These are phyloP conservation scores for Oxycera nigricornis DNA, from an alignment of 2,888 invertebrate species.

Conservation along the genomic window DNA sequence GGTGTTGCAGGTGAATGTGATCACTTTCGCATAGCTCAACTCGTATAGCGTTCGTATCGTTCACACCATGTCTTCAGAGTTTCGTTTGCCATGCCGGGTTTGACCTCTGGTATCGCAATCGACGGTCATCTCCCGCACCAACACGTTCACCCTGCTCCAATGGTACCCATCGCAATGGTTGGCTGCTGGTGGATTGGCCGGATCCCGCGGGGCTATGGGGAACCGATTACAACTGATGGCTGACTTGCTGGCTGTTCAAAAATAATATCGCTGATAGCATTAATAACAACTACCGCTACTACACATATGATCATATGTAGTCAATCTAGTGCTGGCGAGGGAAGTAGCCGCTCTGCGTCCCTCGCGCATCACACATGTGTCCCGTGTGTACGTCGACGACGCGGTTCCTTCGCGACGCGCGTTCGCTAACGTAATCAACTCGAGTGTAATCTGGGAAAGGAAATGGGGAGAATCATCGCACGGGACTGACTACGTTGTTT, in stretches of 20 bases:
- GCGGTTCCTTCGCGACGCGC: background rate
- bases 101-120: background rate
- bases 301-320: background rate
- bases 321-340: slow-evolving; percentile 4
- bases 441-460: slow-evolving; percentile 32
- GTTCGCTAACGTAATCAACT: background rate
- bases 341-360: background rate
- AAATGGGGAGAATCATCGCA: slow-evolving; percentile 28
- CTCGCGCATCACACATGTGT: too few relatives aligned
- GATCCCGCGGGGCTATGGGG: too few relatives aligned
- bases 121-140: background rate
- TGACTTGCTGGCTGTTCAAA: slow-evolving; percentile 9
- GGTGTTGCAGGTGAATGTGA: too few relatives aligned
- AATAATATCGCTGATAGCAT: slow-evolving; percentile 27
- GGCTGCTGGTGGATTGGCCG: background rate
- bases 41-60: too few relatives aligned
- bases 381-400: background rate
- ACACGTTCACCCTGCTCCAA: too few relatives aligned
- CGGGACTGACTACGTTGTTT: slow-evolving; percentile 34
- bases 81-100: too few relatives aligned
- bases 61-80: too few relatives aligned
- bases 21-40: too few relatives aligned
- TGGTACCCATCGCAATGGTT: too few relatives aligned
- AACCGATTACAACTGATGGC: too few relatives aligned
- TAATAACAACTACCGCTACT: slow-evolving; percentile 27